Base-by-base conservation (phyloP, 2,888 invertebrate genomes). In the Sphecodes monilicornis region DNA sequence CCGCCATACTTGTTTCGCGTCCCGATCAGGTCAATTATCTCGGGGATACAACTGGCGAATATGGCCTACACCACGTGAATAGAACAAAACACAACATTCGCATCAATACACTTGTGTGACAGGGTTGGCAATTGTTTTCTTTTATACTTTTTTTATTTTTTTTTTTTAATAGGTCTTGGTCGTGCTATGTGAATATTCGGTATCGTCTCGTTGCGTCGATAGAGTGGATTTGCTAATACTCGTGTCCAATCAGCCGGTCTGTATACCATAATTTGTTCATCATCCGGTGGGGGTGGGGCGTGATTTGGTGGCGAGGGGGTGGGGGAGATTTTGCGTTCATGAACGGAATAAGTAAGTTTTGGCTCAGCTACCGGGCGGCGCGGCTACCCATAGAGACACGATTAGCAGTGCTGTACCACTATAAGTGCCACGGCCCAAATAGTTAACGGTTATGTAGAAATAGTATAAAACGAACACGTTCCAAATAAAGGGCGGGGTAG, bases 21-120 rank as follows among this genome's bases (percentile, higher is more conserved):
- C 96, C 99, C 99, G 97, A 99, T 98, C 97, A 99, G 98, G 97
- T 99, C 99, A 97, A 99, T 99, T 96, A 99, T 99, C 98, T 99
- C 99, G 96, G 99, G 99, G 96, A 99, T 99, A 97, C 99, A 99
- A 97, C 99, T 99, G 97, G 99, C 99, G 98, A 99, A 99, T 97
- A 99, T 99, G 97, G 99, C 99, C 99, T 99, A 96, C 93, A 95
- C 94, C 94, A 94, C 94, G 94, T 93, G 90, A 60, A 94, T 93
- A 94, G 93, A 94, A 94, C 93, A 94, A 93, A 94, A 95, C 93
- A 94, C 94, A 91, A 91, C 90, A 91, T 91, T 94, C 94, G 94
- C 94, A 94, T 95, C 93, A 94, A 94, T 94, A 94, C 92, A 94
- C 92, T 94, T 93, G 90, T 88, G 89, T 90, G 90, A 93, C 89